A percentile compares a stretch with the other conserved stretches of the same genome.
Evolutionary conservation across 64 coral and sea anemone genomes (phyloP).

Genomic region (Montipora capricornis): DNA sequence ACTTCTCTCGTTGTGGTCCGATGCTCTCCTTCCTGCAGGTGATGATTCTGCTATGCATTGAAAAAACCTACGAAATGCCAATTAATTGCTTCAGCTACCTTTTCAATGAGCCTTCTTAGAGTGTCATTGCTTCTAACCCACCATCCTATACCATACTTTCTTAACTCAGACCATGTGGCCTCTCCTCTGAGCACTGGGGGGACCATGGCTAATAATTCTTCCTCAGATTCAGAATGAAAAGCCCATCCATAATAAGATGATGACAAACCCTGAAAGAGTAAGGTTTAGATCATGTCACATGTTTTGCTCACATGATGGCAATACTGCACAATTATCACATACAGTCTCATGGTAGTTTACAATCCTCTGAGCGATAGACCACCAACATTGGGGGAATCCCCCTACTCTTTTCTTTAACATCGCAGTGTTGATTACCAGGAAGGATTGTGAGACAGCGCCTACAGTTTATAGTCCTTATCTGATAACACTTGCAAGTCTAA

Average conservation of each 20-base stretch:
- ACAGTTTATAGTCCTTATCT: no score
- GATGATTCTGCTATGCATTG: neutral
- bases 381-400: no score
- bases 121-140: constrained; percentile 97
- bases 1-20: no score
- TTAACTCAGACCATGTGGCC: constrained; percentile 87
- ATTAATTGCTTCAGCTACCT: constrained; percentile 50
- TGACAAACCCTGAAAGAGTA: constrained; percentile 76
- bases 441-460: no score
- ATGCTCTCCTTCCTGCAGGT: no score
- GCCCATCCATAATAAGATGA: constrained; percentile 95
- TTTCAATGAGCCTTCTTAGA: constrained; percentile 91
- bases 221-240: constrained; percentile 97
- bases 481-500: no score
- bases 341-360: no score
- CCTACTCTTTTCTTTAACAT: no score
- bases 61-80: neutral
- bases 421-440: no score
- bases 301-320: no score
- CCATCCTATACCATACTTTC: constrained; percentile 96
- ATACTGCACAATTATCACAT: neutral
- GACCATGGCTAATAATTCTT: constrained; percentile 95
- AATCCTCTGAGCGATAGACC: no score
- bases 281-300: neutral
- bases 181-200: constrained; percentile 91